Evolutionary conservation across 1,140 invertebrate genomes (phyloP).

Genomic region (Pseudobourletiella spinata): DNA sequence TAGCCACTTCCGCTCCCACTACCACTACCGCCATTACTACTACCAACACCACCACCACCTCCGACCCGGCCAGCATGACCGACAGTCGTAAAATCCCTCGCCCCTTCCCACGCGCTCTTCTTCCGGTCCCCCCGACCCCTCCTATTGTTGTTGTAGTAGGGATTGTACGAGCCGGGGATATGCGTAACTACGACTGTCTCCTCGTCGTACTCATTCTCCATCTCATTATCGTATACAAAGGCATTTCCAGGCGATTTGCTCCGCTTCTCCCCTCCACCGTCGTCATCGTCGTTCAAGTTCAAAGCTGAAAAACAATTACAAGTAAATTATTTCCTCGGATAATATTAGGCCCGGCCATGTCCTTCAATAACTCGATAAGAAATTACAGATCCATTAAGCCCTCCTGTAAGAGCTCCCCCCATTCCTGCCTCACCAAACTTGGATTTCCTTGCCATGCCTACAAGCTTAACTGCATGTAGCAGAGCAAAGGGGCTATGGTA

Average conservation of each 20-base stretch:
- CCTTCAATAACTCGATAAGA: neutral
- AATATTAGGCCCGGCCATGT: no score
- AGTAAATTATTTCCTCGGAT: neutral
- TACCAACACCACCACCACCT: constrained; percentile 10
- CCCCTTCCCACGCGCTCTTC: neutral
- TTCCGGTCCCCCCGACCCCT: neutral
- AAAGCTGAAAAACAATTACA: constrained; percentile 3
- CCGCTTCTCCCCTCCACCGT: constrained; percentile 3
- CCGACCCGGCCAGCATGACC: constrained; percentile 11
- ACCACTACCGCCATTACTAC: constrained; percentile 5
- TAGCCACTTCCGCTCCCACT: neutral
- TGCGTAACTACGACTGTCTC: neutral
- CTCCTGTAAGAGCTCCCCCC: no score
- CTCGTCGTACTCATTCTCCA: constrained; percentile 1
- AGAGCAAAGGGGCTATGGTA: no score
- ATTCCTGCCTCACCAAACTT: no score
- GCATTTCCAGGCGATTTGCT: neutral
- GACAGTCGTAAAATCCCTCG: neutral
- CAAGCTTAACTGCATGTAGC: no score
- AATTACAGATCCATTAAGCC: no score
- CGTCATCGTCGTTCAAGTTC: neutral
- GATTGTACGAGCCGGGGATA: neutral
- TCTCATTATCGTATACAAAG: constrained; percentile 14
- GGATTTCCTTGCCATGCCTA: no score
- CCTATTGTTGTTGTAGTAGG: neutral